phyloP scores from a whole-genome alignment of 2,797 vertebrate species.

The Sebastes hubbsi region DNA sequence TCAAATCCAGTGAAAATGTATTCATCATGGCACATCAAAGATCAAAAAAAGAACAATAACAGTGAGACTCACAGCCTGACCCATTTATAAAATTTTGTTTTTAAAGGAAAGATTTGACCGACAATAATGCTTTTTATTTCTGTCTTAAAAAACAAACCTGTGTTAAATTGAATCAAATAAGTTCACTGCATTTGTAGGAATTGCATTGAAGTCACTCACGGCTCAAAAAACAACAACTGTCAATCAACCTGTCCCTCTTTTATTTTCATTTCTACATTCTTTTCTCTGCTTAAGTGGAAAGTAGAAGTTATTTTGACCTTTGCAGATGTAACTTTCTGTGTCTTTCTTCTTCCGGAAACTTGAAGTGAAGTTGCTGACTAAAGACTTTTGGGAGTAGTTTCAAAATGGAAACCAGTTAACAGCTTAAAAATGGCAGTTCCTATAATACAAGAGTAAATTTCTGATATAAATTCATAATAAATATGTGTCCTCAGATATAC shows the following conservation, averaged over 20 bases:
- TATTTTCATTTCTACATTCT: slow-evolving; percentile 43
- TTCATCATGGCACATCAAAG: slow-evolving; percentile 1
- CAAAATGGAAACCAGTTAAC: not conserved
- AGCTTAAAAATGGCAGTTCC: not conserved
- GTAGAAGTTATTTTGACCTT: slow-evolving; percentile 43
- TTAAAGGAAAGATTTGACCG: not conserved
- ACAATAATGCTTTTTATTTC: slow-evolving; percentile 3
- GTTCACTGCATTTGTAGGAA: slow-evolving; percentile 8
- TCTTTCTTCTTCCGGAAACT: not conserved
- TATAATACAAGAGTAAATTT: not conserved
- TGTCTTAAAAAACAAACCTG: not conserved
- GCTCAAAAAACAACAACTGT: not conserved
- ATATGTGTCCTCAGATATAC: not conserved
- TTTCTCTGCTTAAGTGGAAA: slow-evolving; percentile 31
- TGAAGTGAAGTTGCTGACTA: not conserved
- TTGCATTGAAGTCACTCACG: slow-evolving; percentile 12
- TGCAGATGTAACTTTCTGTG: slow-evolving; percentile 16
- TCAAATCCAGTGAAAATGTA: not conserved
- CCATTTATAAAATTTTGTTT: not conserved
- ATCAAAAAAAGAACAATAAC: not conserved
- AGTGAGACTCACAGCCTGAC: not conserved
- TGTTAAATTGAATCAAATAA: not conserved
- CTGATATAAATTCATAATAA: not conserved
- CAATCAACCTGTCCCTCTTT: not conserved
- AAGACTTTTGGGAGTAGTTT: not conserved